A percentile compares a stretch with the other conserved stretches of the same genome.
These are phyloP conservation scores for Aphelenchoides fujianensis DNA, from an alignment of 1,140 invertebrate genomes.

Conservation along the genomic window DNA sequence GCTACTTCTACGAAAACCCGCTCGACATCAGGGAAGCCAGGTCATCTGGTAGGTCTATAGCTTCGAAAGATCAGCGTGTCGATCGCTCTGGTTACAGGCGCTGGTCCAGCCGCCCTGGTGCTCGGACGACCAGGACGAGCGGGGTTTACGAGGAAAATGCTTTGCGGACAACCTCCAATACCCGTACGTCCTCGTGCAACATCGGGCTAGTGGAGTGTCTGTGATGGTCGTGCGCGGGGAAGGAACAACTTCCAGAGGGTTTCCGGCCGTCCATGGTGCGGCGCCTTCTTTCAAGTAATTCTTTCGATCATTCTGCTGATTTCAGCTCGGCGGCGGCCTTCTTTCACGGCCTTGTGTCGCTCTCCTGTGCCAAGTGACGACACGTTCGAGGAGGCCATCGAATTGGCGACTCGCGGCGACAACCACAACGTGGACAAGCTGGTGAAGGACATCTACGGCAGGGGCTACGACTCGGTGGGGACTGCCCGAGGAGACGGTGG, in stretches of 20 bases:
- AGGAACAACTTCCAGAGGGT: constrained; percentile 85
- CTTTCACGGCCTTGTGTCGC: constrained; percentile 77
- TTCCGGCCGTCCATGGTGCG: too few relatives aligned
- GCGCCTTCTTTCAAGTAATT: too few relatives aligned
- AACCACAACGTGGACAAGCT: constrained; percentile 90
- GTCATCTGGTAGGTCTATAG: constrained; percentile 71
- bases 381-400: constrained; percentile 94
- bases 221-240: constrained; percentile 87
- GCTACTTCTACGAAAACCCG: constrained; percentile 86
- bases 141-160: too few relatives aligned
- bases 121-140: too few relatives aligned
- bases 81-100: too few relatives aligned
- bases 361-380: constrained; percentile 88
- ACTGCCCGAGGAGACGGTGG: constrained; percentile 85
- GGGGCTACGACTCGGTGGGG: constrained; percentile 87
- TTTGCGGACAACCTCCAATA: constrained; percentile 88
- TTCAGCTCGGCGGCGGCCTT: not conserved
- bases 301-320: too few relatives aligned
- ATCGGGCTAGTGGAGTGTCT: constrained; percentile 95
- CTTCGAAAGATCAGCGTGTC: too few relatives aligned
- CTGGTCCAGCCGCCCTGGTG: too few relatives aligned
- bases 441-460: constrained; percentile 93
- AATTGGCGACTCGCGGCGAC: constrained; percentile 85
- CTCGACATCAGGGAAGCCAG: constrained; percentile 70
- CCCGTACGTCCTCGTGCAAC: constrained; percentile 93